Base-by-base conservation (phyloP, 2,113 vertebrate species). In the Chloropsis cyanopogon region DNA sequence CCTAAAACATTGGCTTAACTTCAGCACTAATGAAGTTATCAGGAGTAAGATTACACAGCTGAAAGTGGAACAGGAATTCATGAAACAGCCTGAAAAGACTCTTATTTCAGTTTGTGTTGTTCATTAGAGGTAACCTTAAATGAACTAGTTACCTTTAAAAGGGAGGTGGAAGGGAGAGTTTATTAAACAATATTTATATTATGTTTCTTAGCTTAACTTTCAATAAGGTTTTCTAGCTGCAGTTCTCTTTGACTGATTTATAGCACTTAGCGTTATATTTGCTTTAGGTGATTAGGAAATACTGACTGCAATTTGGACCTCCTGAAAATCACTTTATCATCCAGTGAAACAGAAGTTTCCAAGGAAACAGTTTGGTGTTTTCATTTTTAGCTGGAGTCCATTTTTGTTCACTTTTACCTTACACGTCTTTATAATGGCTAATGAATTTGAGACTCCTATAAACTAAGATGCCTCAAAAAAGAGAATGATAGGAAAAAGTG, bases 231-330 rank as follows among this genome's bases (percentile, higher is more conserved):
- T 94, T 86, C 52, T 63, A 8, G 52, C 49, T 60, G 65, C 37
- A 83, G 44, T 69, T 86, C 20, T 63, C n/a, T 77, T 12, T 47
- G 65, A 81, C 56, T 47, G 65, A 82, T 26, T 75, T 92, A 21
- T 6, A 91, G 63, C 46, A 52, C 56, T 88, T 77, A 52, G 49
- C 70, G 47, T 68, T 92, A 52, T 91, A 83, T 95, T 95, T 97
- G 71, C n/a, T 73, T 68, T 83, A 42, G 53, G 25, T 88, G 72
- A 71, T 96, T 73, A 88, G 76, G 64, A 90, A 83, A 84, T 92
- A 75, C 3, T 68, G 93, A 56, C 37, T 93, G 72, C 69, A 93
- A 44, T 88, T 93, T 88, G 88, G 52, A 90, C 76, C 54, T 81
- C 35, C 79, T 88, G 59, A 80, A 94, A 86, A 68, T 79, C 39